A percentile compares a stretch with the other conserved stretches of the same genome.
phyloP scores from a whole-genome alignment of 2,797 vertebrate species.

The Gambelia wislizenii region DNA sequence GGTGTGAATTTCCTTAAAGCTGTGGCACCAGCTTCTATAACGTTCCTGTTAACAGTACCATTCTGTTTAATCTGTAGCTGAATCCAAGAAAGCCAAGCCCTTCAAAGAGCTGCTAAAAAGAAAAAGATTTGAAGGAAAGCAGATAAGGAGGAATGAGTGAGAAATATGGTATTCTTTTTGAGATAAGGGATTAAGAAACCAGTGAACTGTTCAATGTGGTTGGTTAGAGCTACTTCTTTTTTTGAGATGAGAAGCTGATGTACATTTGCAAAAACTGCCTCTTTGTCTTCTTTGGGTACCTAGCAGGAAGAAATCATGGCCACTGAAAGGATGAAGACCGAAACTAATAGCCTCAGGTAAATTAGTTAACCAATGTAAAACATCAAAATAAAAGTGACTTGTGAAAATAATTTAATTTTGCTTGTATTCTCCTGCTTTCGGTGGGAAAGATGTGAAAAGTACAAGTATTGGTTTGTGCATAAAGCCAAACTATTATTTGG shows the following conservation, averaged over 20 bases:
- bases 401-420: not conserved
- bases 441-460: not conserved
- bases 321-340: conserved; percentile 71
- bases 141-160: conserved; percentile 29
- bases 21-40: conserved; percentile 21
- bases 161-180: conserved; percentile 9
- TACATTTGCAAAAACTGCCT: conserved; percentile 44
- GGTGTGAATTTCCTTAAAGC: conserved; percentile 29
- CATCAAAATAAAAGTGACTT: not conserved
- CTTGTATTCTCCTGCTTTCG: not conserved
- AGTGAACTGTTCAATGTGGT: conserved; percentile 16
- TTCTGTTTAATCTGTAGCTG: conserved; percentile 32
- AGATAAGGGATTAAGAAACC: conserved; percentile 49
- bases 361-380: conserved; percentile 28
- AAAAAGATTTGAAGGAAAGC: conserved; percentile 29
- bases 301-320: conserved; percentile 47
- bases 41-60: conserved; percentile 1
- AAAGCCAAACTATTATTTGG: too few species aligned
- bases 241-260: conserved; percentile 39
- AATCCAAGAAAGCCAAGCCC: conserved; percentile 19
- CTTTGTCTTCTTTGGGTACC: conserved; percentile 62
- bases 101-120: conserved; percentile 2
- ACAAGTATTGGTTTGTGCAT: not conserved
- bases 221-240: conserved; percentile 3
- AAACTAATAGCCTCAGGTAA: conserved; percentile 76